phyloP scores from a whole-genome alignment of 2,113 vertebrate genomes.

The Lagopus muta region DNA sequence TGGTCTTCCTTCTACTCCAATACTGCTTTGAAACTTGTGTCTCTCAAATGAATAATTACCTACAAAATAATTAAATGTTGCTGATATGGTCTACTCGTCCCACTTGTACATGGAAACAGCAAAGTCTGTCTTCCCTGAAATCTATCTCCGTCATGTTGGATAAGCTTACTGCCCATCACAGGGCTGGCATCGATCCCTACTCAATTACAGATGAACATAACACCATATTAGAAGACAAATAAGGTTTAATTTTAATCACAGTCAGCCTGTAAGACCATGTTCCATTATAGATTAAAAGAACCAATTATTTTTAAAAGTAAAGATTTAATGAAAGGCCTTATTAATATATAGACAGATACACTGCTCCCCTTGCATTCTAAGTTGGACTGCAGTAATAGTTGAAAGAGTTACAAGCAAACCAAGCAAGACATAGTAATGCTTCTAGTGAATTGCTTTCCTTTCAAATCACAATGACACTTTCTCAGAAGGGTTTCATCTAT shows the following conservation, averaged over 20 bases:
- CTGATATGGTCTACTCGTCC: slow-evolving; percentile 81
- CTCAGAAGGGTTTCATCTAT: background rate
- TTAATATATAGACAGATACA: slow-evolving; percentile 55
- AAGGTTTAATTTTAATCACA: slow-evolving; percentile 83
- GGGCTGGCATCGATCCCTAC: slow-evolving; percentile 77
- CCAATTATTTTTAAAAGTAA: slow-evolving; percentile 78
- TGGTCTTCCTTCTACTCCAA: slow-evolving; percentile 65
- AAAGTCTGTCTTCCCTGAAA: slow-evolving; percentile 85
- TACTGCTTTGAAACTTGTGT: slow-evolving; percentile 71
- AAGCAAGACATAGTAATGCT: background rate
- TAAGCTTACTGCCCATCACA: slow-evolving; percentile 87
- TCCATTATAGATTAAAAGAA: slow-evolving; percentile 80
- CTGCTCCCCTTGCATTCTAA: slow-evolving; percentile 55
- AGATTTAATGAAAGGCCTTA: slow-evolving; percentile 73
- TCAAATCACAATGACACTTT: slow-evolving; percentile 10
- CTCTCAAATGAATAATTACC: slow-evolving; percentile 89
- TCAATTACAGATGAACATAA: slow-evolving; percentile 83
- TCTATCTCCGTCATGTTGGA: slow-evolving; percentile 88
- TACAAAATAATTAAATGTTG: slow-evolving; percentile 91
- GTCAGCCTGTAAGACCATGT: slow-evolving; percentile 72
- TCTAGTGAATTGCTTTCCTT: background rate
- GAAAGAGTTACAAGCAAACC: slow-evolving; percentile 37
- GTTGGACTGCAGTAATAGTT: background rate
- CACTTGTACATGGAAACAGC: slow-evolving; percentile 84
- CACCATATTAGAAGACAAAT: slow-evolving; percentile 81